Conservation (phyloP, 2,113 vertebrate genomes). For the Rana temporaria region DNA sequence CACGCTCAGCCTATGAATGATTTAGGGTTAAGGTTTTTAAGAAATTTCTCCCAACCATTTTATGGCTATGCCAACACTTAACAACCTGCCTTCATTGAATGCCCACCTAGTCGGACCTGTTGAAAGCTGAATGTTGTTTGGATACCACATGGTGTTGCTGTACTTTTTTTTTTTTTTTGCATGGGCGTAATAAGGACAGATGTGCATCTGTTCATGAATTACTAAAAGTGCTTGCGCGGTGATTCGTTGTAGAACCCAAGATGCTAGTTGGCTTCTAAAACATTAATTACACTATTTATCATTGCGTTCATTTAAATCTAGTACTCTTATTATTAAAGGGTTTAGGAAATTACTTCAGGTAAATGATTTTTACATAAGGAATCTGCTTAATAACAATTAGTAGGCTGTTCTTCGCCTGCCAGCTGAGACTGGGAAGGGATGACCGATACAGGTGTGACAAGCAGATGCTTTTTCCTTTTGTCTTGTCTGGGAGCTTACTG, state of each 20-base stretch:
- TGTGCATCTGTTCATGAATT: not conserved
- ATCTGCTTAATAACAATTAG: constrained; percentile 32
- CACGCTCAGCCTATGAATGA: too few relatives aligned
- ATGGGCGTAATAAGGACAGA: not conserved
- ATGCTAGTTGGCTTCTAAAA: not conserved
- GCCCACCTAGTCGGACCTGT: too few relatives aligned
- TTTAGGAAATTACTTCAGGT: constrained; percentile 11
- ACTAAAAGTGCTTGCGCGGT: too few relatives aligned
- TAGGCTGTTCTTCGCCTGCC: not conserved
- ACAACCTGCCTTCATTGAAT: too few relatives aligned
- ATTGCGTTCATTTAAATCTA: not conserved
- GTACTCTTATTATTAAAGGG: not conserved
- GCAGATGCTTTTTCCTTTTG: not conserved
- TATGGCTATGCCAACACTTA: too few relatives aligned
- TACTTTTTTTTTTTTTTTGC: too few relatives aligned
- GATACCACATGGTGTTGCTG: too few relatives aligned
- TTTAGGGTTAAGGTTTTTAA: too few relatives aligned
- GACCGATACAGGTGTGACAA: constrained; percentile 3
- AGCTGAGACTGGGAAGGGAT: not conserved
- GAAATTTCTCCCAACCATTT: too few relatives aligned
- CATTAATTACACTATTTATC: not conserved
- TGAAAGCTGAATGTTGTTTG: too few relatives aligned
- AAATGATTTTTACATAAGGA: constrained; percentile 23
- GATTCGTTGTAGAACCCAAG: not conserved
- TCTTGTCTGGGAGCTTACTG: not conserved